Evolutionary conservation across 1,140 invertebrate species (phyloP).

Genomic region (Anoplolepis gracilipes): DNA sequence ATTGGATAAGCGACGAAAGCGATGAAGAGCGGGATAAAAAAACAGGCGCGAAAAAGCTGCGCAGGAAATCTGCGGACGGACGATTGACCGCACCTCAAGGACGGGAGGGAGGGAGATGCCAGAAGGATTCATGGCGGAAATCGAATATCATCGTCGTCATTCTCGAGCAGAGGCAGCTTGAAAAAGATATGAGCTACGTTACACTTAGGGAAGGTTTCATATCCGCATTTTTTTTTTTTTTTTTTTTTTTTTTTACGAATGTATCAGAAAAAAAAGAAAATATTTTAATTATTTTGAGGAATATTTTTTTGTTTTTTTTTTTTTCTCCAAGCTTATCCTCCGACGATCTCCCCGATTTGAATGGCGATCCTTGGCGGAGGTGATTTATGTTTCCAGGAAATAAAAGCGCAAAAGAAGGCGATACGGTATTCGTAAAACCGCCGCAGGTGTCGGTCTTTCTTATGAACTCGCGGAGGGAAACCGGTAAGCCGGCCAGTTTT

Average conservation of each 20-base stretch:
- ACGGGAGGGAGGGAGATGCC: conserved; percentile 64
- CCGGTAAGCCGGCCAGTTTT: conserved; percentile 29
- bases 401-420: conserved; percentile 42
- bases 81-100: conserved; percentile 41
- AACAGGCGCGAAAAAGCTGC: conserved; percentile 58
- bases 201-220: neutral
- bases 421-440: conserved; percentile 55
- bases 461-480: conserved; percentile 20
- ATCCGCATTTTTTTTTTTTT: neutral
- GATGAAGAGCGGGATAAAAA: conserved; percentile 34
- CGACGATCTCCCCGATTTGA: conserved; percentile 44
- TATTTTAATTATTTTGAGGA: conserved; percentile 21
- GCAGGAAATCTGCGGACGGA: conserved; percentile 57
- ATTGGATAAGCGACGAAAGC: neutral
- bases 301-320: no score
- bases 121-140: conserved; percentile 79
- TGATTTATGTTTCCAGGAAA: conserved; percentile 77
- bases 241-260: neutral
- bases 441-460: conserved; percentile 55
- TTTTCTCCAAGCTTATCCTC: neutral
- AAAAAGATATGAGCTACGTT: neutral
- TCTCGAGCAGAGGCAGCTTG: neutral
- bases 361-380: conserved; percentile 3
- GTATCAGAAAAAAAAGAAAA: neutral
- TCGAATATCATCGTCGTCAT: conserved; percentile 71